Evolutionary conservation across 2,113 vertebrate species (phyloP).

Genomic region (Cichladusa arquata): DNA sequence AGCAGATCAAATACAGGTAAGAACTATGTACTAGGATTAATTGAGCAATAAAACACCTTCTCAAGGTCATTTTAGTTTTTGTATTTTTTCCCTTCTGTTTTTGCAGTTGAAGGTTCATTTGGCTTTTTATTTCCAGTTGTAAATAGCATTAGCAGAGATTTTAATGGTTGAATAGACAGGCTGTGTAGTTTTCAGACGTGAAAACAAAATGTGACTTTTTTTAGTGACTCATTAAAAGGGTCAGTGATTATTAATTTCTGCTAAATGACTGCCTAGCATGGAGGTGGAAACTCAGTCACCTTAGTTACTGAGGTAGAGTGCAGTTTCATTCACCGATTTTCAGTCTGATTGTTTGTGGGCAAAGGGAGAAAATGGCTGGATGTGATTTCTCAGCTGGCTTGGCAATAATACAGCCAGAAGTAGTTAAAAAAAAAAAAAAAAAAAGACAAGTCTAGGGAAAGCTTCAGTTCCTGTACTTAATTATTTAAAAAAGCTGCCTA

Average conservation of each 20-base stretch:
- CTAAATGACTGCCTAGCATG: not conserved
- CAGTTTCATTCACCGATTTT: not conserved
- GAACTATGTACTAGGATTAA: not conserved
- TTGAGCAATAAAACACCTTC: not conserved
- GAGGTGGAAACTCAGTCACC: not conserved
- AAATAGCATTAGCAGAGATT: not conserved
- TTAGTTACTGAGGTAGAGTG: not conserved
- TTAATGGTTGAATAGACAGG: not conserved
- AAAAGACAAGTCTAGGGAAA: not conserved
- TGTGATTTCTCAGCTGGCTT: not conserved
- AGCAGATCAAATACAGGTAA: not conserved
- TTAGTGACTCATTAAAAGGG: not conserved
- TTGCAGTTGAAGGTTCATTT: not conserved
- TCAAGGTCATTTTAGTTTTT: not conserved
- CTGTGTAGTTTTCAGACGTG: not conserved
- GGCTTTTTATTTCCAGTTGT: not conserved
- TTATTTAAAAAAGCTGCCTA: slow-evolving; percentile 51
- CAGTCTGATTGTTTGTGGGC: not conserved
- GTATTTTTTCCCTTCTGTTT: not conserved
- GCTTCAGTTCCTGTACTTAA: slow-evolving; percentile 27
- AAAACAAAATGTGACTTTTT: not conserved
- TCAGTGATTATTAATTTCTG: not conserved
- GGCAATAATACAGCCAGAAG: not conserved
- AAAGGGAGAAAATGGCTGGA: not conserved
- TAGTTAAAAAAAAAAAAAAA: not conserved